Base-by-base conservation (phyloP, 2,888 invertebrate genomes). In the Brachypterus glaber region DNA sequence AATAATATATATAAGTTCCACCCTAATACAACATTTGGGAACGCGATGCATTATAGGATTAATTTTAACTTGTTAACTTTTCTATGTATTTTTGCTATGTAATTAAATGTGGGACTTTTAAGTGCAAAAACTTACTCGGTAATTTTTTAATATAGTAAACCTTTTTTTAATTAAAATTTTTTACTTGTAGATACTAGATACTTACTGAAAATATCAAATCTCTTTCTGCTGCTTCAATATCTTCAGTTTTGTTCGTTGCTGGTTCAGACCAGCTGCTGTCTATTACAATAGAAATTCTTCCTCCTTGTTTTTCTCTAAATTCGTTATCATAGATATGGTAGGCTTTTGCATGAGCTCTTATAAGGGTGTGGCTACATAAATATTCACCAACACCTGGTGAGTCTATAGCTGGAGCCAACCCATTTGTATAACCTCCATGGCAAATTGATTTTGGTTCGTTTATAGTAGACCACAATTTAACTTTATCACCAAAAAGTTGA, bases 251-350 rank as follows among this genome's bases (percentile, higher is more conserved):
- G 38, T 75, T 60, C 0, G 68, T 66, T 53, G 70, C 72, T 2
- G 79, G 76, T 55, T 77, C 73, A 18, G 71, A 73, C 74, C 76
- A 79, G 29, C 72, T 70, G 0, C 72, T 71, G 51, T 77, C 77
- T 39, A 77, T 48, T 0, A 77, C 73, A 45, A 80, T 49, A 5
- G 49, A 43, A 36, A 37, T 15, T 21, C 41, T 33, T 17, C 53
- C 52, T 21, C 46, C 29, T 33, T 52, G 50, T 21, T 30, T 47
- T 4, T 21, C 26, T 45, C 68, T 64, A 50, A 71, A 82, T 48
- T 73, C 64, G 26, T 67, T 60, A 37, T 78, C 64, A 53, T 82
- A 82, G 25, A 79, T 54, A 33, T 70, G 69, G 53, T 77, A 84
- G 1, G 70, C 76, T 36, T 67, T 69, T 1, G 77, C 78, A 57